Conservation (phyloP, 2,888 invertebrate genomes). For the Acleris literana region DNA sequence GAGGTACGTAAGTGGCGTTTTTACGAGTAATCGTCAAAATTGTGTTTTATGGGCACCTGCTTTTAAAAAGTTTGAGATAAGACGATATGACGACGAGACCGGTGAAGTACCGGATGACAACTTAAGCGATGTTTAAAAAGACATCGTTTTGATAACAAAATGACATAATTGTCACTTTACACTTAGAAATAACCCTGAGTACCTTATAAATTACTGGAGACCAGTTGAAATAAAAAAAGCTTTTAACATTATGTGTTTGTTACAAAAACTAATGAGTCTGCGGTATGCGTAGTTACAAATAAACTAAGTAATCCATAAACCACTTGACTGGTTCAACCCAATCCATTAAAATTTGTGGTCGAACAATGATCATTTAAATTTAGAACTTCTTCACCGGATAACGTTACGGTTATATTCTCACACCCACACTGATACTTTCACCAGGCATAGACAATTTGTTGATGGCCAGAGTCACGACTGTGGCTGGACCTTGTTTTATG, state of each 20-base stretch:
- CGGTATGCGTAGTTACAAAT: slow-evolving; percentile 1
- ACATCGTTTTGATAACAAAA: background rate
- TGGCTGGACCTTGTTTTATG: slow-evolving; percentile 27
- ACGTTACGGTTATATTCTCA: slow-evolving; percentile 35
- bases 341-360: slow-evolving; percentile 27
- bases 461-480: slow-evolving; percentile 36
- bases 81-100: background rate
- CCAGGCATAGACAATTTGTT: slow-evolving; percentile 35
- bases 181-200: background rate
- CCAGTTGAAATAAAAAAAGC: background rate
- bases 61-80: slow-evolving; percentile 25
- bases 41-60: slow-evolving; percentile 1
- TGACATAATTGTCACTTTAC: background rate
- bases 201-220: background rate
- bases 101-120: slow-evolving; percentile 10
- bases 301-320: slow-evolving; percentile 21
- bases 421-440: slow-evolving; percentile 36
- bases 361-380: slow-evolving; percentile 35
- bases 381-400: slow-evolving; percentile 33
- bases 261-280: background rate
- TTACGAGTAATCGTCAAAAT: slow-evolving; percentile 7
- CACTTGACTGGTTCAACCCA: slow-evolving; percentile 25
- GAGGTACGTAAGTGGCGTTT: background rate
- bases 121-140: slow-evolving; percentile 8
- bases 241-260: background rate